A percentile compares a stretch with the other conserved stretches of the same genome.
These are phyloP conservation scores for Alosa alosa DNA, from an alignment of 2,113 vertebrate genomes.

Conservation along the genomic window DNA sequence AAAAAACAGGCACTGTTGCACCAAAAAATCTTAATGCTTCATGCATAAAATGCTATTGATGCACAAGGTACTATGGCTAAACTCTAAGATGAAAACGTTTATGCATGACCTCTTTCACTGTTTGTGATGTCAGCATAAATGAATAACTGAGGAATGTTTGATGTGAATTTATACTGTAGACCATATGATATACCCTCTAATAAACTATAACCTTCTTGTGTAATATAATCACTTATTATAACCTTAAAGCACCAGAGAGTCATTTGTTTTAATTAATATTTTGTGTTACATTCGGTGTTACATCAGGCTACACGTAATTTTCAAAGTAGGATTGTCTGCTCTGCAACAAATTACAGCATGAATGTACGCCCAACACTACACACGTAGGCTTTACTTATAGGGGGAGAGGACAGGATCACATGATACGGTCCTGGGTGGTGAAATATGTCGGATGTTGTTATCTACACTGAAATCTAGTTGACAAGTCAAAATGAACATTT, in stretches of 20 bases:
- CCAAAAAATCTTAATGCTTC: too few species aligned
- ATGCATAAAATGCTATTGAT: too few species aligned
- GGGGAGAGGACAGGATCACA: neutral
- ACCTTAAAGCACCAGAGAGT: neutral
- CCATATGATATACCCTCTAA: too few species aligned
- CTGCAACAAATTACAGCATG: neutral
- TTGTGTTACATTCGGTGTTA: neutral
- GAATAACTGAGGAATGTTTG: too few species aligned
- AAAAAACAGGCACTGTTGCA: too few species aligned
- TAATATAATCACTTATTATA: neutral
- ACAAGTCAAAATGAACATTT: neutral
- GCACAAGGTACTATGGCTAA: neutral
- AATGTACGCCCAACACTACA: neutral
- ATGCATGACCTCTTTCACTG: neutral
- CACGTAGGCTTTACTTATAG: neutral
- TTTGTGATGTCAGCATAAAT: neutral
- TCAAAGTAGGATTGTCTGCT: neutral
- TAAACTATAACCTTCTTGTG: too few species aligned
- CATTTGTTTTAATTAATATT: neutral
- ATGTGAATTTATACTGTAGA: too few species aligned
- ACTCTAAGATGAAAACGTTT: neutral
- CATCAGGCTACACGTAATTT: neutral
- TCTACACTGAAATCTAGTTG: neutral
- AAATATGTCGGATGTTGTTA: neutral
- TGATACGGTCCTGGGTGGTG: neutral